These are phyloP conservation scores for Eleutherodactylus coqui DNA, from an alignment of 2,797 vertebrate species.

Conservation along the genomic window DNA sequence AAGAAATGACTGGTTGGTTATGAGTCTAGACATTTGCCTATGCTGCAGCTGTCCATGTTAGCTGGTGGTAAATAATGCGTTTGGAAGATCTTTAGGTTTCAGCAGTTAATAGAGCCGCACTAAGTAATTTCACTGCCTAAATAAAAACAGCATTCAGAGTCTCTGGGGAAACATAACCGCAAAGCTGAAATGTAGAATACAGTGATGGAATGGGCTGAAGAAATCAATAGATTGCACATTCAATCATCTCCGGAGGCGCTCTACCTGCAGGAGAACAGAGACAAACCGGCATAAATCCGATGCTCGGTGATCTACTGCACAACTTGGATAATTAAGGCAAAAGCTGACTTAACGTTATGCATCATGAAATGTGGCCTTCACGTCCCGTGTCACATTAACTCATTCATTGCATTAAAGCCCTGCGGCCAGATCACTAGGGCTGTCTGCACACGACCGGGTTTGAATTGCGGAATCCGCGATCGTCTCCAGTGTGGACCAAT, in stretches of 20 bases:
- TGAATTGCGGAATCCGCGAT: too few relatives aligned
- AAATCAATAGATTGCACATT: conserved; percentile 38
- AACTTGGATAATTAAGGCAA: conserved; percentile 16
- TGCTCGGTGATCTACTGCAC: conserved; percentile 31
- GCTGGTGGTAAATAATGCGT: conserved; percentile 2
- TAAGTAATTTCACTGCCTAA: conserved; percentile 37
- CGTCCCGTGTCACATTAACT: background rate
- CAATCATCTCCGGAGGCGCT: conserved; percentile 23
- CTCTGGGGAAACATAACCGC: conserved; percentile 56
- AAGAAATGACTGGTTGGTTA: background rate
- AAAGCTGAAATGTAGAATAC: conserved; percentile 46
- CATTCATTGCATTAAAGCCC: background rate
- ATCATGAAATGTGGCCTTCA: background rate
- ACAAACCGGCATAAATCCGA: conserved; percentile 17
- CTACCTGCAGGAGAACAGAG: conserved; percentile 11
- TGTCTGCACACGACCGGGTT: too few relatives aligned
- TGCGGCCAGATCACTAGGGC: too few relatives aligned
- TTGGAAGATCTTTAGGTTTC: conserved; percentile 51
- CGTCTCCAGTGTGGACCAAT: too few relatives aligned
- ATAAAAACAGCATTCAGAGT: conserved; percentile 50
- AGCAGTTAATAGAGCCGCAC: conserved; percentile 59
- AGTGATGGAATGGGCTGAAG: conserved; percentile 29
- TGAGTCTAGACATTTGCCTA: background rate
- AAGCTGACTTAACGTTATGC: conserved; percentile 19
- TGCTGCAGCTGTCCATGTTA: background rate